Evolutionary conservation across 2,888 invertebrate species (phyloP).

Genomic region (Podotricha telesiphe): DNA sequence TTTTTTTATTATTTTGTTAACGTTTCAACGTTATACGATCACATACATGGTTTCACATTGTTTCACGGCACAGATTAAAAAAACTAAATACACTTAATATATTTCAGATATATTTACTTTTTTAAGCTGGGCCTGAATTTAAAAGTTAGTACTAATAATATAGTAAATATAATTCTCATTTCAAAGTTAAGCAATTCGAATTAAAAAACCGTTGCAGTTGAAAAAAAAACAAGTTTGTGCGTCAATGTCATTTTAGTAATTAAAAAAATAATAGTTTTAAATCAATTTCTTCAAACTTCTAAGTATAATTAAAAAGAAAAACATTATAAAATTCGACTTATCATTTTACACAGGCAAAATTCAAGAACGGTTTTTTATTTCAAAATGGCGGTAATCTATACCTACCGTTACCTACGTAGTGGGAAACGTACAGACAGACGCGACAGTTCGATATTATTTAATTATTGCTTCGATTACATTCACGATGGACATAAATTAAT

Average conservation of each 20-base stretch:
- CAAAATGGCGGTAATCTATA: background rate
- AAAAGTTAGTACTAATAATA: constrained; percentile 8
- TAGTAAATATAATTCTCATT: constrained; percentile 17
- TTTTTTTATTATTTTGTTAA: constrained; percentile 41
- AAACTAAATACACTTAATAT: background rate
- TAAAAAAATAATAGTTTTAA: background rate
- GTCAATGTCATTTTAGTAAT: background rate
- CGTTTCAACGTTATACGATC: constrained; percentile 29
- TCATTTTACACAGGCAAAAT: background rate
- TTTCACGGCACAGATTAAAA: background rate
- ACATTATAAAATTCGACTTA: no score
- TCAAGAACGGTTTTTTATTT: constrained; percentile 15
- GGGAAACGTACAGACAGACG: background rate
- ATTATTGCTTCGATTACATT: constrained; percentile 45
- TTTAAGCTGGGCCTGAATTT: background rate
- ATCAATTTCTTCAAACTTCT: no score
- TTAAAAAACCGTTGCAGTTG: background rate
- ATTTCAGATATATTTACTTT: background rate
- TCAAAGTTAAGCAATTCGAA: constrained; percentile 8
- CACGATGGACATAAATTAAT: constrained; percentile 37
- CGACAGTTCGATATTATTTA: constrained; percentile 35
- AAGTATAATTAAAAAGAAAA: no score
- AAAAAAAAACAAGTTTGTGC: constrained; percentile 10
- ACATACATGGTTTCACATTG: constrained; percentile 27
- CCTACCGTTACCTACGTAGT: constrained; percentile 8